phyloP scores from a whole-genome alignment of 2,113 vertebrate genomes.

The Campylorhamphus procurvoides region DNA sequence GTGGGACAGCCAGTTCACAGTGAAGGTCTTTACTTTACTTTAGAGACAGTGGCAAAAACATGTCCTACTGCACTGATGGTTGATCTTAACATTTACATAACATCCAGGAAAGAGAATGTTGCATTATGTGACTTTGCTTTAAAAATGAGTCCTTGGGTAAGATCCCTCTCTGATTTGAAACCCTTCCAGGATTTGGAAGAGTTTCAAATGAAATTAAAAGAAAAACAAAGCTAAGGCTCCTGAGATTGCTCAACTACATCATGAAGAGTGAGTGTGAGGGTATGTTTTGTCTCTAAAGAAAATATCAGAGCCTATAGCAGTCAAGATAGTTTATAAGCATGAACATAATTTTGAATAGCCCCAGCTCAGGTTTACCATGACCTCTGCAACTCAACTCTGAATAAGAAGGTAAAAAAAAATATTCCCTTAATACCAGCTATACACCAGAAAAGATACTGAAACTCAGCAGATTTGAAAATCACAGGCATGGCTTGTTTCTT shows the following conservation, averaged over 20 bases:
- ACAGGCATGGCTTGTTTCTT: background rate
- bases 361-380: constrained; percentile 11
- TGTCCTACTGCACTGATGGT: background rate
- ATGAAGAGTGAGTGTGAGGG: constrained; percentile 46
- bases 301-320: constrained; percentile 49
- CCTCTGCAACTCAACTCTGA: constrained; percentile 36
- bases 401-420: constrained; percentile 36
- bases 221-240: constrained; percentile 54
- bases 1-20: background rate
- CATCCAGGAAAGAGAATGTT: background rate
- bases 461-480: constrained; percentile 31
- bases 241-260: constrained; percentile 5
- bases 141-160: constrained; percentile 40
- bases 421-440: constrained; percentile 8
- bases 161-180: constrained; percentile 36
- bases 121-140: background rate
- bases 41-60: background rate
- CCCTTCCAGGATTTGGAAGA: constrained; percentile 50
- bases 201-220: constrained; percentile 65
- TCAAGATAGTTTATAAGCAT: constrained; percentile 54
- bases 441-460: background rate
- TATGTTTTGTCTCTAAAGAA: constrained; percentile 69
- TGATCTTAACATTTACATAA: background rate
- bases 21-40: background rate
- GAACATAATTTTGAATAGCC: constrained; percentile 59